Percentiles rank a stretch among this genome's conserved stretches.
phyloP scores from a whole-genome alignment of 1,140 invertebrate genomes.

The Aphelenchoides avenae region DNA sequence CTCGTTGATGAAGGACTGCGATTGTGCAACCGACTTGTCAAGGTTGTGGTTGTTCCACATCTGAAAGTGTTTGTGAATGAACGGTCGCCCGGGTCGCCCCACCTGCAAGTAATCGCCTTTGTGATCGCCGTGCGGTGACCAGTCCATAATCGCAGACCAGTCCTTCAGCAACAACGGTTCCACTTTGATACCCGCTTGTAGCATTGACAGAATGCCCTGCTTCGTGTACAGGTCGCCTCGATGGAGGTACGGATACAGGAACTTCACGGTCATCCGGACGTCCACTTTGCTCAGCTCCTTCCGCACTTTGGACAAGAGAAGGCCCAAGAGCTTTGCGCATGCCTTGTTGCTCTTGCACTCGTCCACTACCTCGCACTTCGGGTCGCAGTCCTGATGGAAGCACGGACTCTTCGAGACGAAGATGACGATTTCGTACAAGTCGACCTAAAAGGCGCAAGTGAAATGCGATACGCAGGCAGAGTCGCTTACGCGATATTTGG shows the following conservation, averaged over 20 bases:
- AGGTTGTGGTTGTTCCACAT: constrained; percentile 58
- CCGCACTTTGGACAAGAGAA: constrained; percentile 55
- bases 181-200: constrained; percentile 59
- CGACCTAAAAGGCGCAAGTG: constrained; percentile 43
- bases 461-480: not conserved
- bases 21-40: constrained; percentile 56
- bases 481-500: constrained; percentile 53
- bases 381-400: constrained; percentile 59
- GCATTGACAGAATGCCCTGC: constrained; percentile 59
- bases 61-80: constrained; percentile 30
- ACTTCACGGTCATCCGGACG: constrained; percentile 56
- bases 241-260: constrained; percentile 57
- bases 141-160: constrained; percentile 59
- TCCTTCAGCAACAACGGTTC: constrained; percentile 57
- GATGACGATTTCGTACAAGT: constrained; percentile 58
- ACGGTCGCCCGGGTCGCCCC: not conserved
- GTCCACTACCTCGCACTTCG: constrained; percentile 59
- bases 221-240: constrained; percentile 58
- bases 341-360: constrained; percentile 59
- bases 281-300: constrained; percentile 59
- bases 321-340: constrained; percentile 54
- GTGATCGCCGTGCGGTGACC: constrained; percentile 57
- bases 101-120: constrained; percentile 58
- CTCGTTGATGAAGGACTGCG: constrained; percentile 58
- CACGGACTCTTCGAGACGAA: constrained; percentile 58